phyloP scores from a whole-genome alignment of 2,113 vertebrate genomes.

The Macrotus californicus region DNA sequence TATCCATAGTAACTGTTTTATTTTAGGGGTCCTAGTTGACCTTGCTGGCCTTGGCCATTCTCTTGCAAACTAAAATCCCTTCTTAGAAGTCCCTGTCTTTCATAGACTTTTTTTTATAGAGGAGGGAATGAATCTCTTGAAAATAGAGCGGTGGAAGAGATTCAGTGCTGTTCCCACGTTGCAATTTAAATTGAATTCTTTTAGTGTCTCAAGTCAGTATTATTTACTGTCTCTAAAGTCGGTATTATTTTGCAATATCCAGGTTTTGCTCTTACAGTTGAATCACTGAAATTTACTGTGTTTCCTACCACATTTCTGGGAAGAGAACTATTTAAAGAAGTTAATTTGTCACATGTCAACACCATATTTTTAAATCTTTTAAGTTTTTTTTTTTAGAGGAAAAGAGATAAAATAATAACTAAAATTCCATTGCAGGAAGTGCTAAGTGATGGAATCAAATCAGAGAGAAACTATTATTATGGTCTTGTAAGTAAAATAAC shows the following conservation, averaged over 20 bases:
- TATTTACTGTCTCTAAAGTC: constrained; percentile 28
- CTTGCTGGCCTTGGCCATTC: background rate
- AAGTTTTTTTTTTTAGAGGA: background rate
- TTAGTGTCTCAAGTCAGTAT: background rate
- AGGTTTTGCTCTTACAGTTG: constrained; percentile 11
- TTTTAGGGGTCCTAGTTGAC: background rate
- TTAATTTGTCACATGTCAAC: background rate
- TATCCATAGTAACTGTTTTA: background rate
- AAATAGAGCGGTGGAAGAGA: background rate
- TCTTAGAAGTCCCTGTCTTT: background rate
- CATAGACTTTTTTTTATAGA: background rate
- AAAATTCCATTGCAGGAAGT: constrained; percentile 1
- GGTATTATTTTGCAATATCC: constrained; percentile 9
- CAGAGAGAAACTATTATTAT: constrained; percentile 12
- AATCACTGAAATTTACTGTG: constrained; percentile 41
- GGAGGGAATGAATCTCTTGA: background rate
- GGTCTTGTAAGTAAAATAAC: background rate
- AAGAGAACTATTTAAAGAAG: constrained; percentile 33
- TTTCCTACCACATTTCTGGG: constrained; percentile 14
- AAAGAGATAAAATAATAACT: background rate
- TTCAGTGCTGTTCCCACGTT: background rate
- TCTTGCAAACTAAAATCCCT: background rate
- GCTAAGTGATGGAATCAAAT: background rate
- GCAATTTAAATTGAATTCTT: constrained; percentile 13
- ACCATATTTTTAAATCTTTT: background rate